Conservation (phyloP, 92 coral and sea anemone species). For the Phymanthus crucifer region DNA sequence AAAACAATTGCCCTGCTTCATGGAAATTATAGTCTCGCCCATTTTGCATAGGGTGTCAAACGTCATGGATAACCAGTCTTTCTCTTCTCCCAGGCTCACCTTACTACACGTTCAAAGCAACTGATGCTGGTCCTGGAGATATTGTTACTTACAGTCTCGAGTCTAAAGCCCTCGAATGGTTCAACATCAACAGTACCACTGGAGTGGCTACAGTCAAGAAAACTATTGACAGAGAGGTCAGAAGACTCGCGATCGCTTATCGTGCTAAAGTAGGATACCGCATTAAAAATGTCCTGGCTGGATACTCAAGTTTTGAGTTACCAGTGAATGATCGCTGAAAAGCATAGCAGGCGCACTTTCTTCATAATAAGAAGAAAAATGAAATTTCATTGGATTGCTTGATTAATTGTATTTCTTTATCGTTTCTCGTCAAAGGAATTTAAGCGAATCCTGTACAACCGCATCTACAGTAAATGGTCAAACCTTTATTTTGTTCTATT, state of each 20-base stretch:
- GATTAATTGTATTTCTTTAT: no score
- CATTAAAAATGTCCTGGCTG: no score
- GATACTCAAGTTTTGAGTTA: no score
- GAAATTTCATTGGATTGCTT: no score
- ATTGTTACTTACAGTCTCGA: neutral
- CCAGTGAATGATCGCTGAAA: neutral
- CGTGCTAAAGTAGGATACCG: neutral
- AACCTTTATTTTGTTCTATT: neutral
- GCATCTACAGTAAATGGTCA: no score
- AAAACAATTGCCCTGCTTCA: no score
- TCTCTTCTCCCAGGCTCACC: neutral
- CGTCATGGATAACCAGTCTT: neutral
- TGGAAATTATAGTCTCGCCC: no score
- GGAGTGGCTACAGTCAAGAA: constrained; percentile 42
- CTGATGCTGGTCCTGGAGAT: neutral
- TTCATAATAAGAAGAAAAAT: no score
- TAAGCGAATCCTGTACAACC: no score
- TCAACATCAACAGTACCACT: constrained; percentile 36
- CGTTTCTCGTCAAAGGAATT: no score
- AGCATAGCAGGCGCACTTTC: no score
- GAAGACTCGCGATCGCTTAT: neutral
- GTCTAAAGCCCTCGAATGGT: constrained; percentile 22
- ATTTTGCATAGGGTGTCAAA: neutral
- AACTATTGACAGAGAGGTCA: constrained; percentile 64
- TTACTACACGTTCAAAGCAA: neutral